These are phyloP conservation scores for Coracopsis vasa DNA, from an alignment of 2,113 vertebrate genomes.

Conservation along the genomic window DNA sequence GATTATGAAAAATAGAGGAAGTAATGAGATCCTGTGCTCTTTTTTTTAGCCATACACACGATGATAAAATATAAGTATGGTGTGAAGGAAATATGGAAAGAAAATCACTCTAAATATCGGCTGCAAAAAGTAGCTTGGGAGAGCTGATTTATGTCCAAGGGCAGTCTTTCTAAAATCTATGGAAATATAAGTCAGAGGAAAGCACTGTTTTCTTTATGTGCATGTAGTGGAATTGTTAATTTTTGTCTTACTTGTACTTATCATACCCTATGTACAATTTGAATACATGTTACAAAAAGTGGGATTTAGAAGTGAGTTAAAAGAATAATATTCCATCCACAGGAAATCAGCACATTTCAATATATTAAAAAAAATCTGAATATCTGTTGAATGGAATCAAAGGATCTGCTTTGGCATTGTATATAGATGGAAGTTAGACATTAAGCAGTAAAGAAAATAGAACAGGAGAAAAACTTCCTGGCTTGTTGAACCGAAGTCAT, in stretches of 20 bases:
- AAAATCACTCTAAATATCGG: neutral
- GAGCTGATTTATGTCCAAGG: neutral
- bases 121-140: neutral
- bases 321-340: neutral
- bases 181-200: neutral
- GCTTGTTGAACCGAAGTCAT: neutral
- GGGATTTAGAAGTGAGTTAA: neutral
- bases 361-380: neutral
- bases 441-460: neutral
- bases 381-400: neutral
- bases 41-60: neutral
- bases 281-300: neutral
- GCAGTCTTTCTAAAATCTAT: neutral
- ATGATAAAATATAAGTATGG: neutral
- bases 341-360: neutral
- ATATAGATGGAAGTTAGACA: neutral
- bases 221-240: neutral
- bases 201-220: neutral
- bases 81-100: neutral
- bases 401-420: neutral
- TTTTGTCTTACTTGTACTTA: neutral
- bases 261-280: neutral
- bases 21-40: neutral
- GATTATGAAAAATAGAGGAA: neutral
- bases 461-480: neutral